Evolutionary conservation across 2,888 invertebrate species (phyloP).

Genomic region (Sarcophaga rosellei): DNA sequence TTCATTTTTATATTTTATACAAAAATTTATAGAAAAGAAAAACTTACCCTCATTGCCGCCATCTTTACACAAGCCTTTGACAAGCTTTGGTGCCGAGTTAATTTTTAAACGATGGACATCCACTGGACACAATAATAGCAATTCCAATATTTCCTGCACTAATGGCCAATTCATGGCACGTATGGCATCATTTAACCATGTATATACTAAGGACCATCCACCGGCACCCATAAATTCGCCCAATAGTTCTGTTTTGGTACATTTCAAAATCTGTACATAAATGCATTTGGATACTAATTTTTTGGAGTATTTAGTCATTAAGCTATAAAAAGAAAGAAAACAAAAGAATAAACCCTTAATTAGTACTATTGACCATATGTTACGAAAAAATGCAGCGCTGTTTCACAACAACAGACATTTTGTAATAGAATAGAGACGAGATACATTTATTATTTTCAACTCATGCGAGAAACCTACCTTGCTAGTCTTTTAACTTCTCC

Average conservation of each 20-base stretch:
- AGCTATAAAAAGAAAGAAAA: conserved; percentile 84
- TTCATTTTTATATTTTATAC: background rate
- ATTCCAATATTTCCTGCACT: conserved; percentile 91
- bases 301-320: conserved; percentile 97
- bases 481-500: conserved; percentile 94
- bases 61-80: conserved; percentile 92
- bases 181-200: conserved; percentile 95
- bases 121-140: conserved; percentile 93
- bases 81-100: conserved; percentile 95
- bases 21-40: background rate
- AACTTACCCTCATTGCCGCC: conserved; percentile 90
- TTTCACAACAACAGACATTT: background rate
- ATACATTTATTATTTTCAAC: too few species aligned
- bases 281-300: conserved; percentile 97
- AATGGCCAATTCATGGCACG: conserved; percentile 92
- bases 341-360: conserved; percentile 34
- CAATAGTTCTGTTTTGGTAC: conserved; percentile 90
- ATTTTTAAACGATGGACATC: conserved; percentile 94
- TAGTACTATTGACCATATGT: background rate
- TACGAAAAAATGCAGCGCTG: conserved; percentile 46
- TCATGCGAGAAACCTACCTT: conserved; percentile 84
- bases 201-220: conserved; percentile 95
- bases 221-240: conserved; percentile 94
- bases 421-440: conserved; percentile 44
- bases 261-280: conserved; percentile 95